A percentile compares a stretch with the other conserved stretches of the same genome.
Evolutionary conservation across 2,113 vertebrate species (phyloP).

Genomic region (Calypte anna): DNA sequence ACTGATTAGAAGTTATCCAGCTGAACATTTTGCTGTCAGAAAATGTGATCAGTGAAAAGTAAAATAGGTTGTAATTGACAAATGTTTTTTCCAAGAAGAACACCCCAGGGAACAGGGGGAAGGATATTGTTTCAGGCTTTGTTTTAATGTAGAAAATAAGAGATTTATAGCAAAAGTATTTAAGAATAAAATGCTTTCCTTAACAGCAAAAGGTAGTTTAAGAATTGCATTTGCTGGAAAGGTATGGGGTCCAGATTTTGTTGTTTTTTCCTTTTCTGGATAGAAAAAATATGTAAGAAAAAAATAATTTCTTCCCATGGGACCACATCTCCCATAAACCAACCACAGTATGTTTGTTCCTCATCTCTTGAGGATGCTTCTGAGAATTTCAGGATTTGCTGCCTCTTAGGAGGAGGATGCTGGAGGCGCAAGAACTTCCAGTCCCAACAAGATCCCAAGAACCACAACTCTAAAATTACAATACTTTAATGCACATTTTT

Average conservation of each 20-base stretch:
- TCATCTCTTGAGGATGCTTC: not conserved
- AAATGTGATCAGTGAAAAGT: not conserved
- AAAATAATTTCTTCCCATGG: not conserved
- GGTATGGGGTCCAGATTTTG: too few species aligned
- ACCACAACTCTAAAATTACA: not conserved
- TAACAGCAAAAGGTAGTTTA: not conserved
- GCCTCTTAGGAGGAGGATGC: not conserved
- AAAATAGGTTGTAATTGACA: not conserved
- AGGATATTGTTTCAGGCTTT: not conserved
- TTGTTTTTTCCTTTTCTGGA: not conserved
- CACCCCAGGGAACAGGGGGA: not conserved
- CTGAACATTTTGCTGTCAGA: conserved; percentile 9
- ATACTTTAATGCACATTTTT: not conserved
- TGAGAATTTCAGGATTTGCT: not conserved
- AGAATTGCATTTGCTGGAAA: not conserved
- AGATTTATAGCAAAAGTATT: not conserved
- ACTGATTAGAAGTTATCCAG: not conserved
- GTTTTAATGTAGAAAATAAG: not conserved
- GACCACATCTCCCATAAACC: not conserved
- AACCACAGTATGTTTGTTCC: not conserved
- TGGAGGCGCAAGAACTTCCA: not conserved
- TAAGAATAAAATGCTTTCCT: not conserved
- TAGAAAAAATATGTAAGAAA: not conserved
- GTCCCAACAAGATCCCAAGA: not conserved
- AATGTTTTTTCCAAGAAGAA: not conserved